These are phyloP conservation scores for Notothenia rossii DNA, from an alignment of 2,113 vertebrate species.

Conservation along the genomic window DNA sequence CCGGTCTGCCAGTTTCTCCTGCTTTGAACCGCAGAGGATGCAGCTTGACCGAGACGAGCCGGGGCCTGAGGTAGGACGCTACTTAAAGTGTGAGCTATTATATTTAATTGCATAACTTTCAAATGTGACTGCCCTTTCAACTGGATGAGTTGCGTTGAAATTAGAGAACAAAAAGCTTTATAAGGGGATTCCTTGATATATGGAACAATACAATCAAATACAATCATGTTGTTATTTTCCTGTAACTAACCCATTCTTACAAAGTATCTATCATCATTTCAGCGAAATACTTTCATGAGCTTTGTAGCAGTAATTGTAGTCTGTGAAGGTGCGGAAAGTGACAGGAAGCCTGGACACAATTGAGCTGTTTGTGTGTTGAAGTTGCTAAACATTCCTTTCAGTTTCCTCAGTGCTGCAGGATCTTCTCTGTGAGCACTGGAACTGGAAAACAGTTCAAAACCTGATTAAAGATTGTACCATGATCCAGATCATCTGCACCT, in stretches of 20 bases:
- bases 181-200: neutral
- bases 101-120: neutral
- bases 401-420: constrained; percentile 39
- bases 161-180: neutral
- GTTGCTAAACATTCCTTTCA: constrained; percentile 52
- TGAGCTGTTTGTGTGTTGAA: constrained; percentile 51
- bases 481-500: neutral
- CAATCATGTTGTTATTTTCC: neutral
- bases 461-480: neutral
- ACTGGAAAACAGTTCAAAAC: neutral
- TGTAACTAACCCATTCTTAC: neutral
- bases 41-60: constrained; percentile 60
- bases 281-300: neutral
- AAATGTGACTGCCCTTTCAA: neutral
- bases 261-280: constrained; percentile 13
- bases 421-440: neutral
- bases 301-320: neutral
- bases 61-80: constrained; percentile 71
- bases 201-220: neutral
- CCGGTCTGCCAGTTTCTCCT: constrained; percentile 58
- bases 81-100: neutral
- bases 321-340: constrained; percentile 45
- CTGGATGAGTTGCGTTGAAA: neutral
- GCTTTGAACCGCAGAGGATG: constrained; percentile 74
- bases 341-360: constrained; percentile 59